Conservation (phyloP, 2,797 vertebrate species). For the Chaetodon trifasciatus region DNA sequence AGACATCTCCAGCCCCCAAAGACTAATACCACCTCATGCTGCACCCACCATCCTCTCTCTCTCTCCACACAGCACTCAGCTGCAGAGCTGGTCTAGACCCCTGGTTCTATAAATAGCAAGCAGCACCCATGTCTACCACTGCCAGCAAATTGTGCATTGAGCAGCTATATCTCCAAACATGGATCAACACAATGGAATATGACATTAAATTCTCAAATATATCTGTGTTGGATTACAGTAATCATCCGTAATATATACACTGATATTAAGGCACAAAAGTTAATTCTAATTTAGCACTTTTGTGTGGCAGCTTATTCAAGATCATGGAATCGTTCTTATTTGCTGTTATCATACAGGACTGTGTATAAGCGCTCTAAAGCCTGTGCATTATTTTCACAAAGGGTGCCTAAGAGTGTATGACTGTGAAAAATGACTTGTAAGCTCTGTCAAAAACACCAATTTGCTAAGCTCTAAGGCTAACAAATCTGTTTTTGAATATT, state of each 20-base stretch:
- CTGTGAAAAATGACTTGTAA: background rate
- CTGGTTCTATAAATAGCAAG: conserved; percentile 78
- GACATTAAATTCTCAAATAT: background rate
- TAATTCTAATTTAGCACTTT: background rate
- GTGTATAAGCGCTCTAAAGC: background rate
- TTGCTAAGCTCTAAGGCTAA: background rate
- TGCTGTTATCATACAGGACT: background rate
- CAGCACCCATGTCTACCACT: conserved; percentile 57
- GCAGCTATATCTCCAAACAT: conserved; percentile 38
- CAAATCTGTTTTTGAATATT: background rate
- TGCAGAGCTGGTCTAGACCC: conserved; percentile 79
- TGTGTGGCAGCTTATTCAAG: background rate
- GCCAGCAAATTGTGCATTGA: conserved; percentile 55
- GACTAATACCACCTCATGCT: conserved; percentile 57
- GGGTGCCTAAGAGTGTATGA: background rate
- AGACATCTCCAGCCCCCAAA: conserved; percentile 31
- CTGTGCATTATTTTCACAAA: background rate
- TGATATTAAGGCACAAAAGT: background rate
- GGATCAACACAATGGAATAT: conserved; percentile 30
- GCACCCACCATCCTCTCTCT: conserved; percentile 60
- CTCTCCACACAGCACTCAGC: conserved; percentile 58
- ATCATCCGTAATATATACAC: background rate
- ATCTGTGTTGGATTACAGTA: background rate
- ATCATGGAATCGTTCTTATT: background rate
- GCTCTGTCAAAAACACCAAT: background rate